Evolutionary conservation across 2,888 invertebrate genomes (phyloP), one percentile per base, ranked within the genome.

Genomic region (Chrysodeixis includens): DNA sequence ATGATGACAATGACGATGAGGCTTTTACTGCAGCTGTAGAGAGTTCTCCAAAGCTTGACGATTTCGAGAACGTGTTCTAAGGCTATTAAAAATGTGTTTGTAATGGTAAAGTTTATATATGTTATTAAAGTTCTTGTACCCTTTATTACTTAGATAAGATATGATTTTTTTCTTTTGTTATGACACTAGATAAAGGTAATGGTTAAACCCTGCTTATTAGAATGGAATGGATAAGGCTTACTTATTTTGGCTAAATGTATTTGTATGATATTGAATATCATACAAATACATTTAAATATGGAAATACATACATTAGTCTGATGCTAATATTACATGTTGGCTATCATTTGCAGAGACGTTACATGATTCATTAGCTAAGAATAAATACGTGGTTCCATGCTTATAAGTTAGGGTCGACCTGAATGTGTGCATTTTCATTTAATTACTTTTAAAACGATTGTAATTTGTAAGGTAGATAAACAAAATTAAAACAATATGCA

Each of bases 401-500:
- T 9, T 9, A 49, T 20, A 20, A 49, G 20, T 9, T 10, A 20
- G 46, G 46, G 10, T 18, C 3, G 20, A 49, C 18, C 46, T 20
- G 9, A 66, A 65, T 74, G 81, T 78, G 79, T 79, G 79, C 66
- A 74, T 80, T 72, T 74, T 26, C 26, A 6, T 26, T 26, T 26
- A 2, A 26, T 26, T 57, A 66, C 60, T 71, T 74, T 67, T 63
- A 46, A 40, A 40, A n/a, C n/a, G 14, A 40, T n/a, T 40, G 14
- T 32, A 32, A 32, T 35, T 35, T 35, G 6, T 35, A 35, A 40
- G n/a, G 40, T 40, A 40, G 40, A n/a, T 40, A 40, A 40, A n/a
- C n/a, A 40, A n/a, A 40, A 40, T 6, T 40, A n/a, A 40, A 35
- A n/a, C n/a, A 40, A n/a, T 40, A n/a, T 40, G n/a, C 40, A 40